Evolutionary conservation across 2,797 vertebrate genomes (phyloP), one percentile per base, ranked within the genome.

Genomic region (Scomberomorus guttatus): DNA sequence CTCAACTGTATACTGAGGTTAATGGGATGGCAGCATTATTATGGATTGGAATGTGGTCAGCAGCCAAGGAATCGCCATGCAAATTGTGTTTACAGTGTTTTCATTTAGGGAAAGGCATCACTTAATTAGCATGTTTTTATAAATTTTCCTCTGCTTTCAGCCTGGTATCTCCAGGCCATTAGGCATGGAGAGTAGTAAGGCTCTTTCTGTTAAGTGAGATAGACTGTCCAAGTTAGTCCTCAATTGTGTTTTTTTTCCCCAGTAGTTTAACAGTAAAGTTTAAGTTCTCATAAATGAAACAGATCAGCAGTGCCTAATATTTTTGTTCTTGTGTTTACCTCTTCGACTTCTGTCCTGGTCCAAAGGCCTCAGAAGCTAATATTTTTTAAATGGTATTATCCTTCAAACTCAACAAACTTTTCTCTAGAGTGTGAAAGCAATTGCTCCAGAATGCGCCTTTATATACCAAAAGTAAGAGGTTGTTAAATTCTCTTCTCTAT

Each of bases 141-240:
- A 68, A 46, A 76, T 65, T 57, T 83, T 12, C 29, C 20, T 44
- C n/a, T 56, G 54, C 51, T 54, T 58, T 51, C 20, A 42, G 61
- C 54, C 59, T 55, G 52, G 77, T 84, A 81, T 50, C 80, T 71
- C 54, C 57, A 77, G 61, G 75, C 77, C 73, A 82, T 80, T 80
- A 75, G 29, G 50, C 66, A 68, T 50, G 64, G 57, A 61, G 63
- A 62, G 42, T 32, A 22, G 55, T 34, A 74, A 39, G 48, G 64
- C 50, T 85, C 60, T 80, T 73, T 79, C 67, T 64, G 63, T 83
- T 69, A 72, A 78, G 64, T 78, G 69, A 84, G 89, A 89, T 42
- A 51, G 65, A 90, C 64, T 39, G 56, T 67, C 3, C 13, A 46
- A 69, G 61, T 65, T 74, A 82, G 65, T 72, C 65, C 34, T 60